Evolutionary conservation across 2,888 invertebrate genomes (phyloP).

Genomic region (Luffia ferchaultella): DNA sequence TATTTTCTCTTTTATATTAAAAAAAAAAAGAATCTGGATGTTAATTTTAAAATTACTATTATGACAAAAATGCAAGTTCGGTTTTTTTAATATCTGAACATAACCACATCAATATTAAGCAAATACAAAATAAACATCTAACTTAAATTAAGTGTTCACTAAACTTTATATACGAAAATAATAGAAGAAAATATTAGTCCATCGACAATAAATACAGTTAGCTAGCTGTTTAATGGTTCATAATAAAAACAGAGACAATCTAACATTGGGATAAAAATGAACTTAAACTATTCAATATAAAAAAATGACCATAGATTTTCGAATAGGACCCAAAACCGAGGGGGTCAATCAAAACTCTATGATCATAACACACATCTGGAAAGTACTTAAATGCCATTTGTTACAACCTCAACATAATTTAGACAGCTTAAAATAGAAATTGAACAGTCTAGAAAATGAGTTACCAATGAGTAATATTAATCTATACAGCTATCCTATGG

Average conservation of each 20-base stretch:
- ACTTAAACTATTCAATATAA: background rate
- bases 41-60: background rate
- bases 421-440: background rate
- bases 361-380: background rate
- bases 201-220: background rate
- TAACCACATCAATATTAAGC: background rate
- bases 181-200: background rate
- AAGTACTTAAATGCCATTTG: background rate
- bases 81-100: background rate
- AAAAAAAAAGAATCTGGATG: background rate
- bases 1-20: background rate
- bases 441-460: background rate
- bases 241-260: background rate
- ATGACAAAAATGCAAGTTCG: background rate
- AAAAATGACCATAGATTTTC: background rate
- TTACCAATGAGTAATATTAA: conserved; percentile 20
- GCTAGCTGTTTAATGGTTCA: background rate
- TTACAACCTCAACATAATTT: background rate
- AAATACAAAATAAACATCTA: background rate
- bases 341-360: background rate
- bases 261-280: background rate
- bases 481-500: conserved; percentile 56
- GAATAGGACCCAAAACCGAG: background rate
- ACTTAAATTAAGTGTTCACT: background rate
- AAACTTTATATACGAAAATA: background rate